Conservation (phyloP, 2,113 vertebrate genomes). For the Anhinga anhinga region DNA sequence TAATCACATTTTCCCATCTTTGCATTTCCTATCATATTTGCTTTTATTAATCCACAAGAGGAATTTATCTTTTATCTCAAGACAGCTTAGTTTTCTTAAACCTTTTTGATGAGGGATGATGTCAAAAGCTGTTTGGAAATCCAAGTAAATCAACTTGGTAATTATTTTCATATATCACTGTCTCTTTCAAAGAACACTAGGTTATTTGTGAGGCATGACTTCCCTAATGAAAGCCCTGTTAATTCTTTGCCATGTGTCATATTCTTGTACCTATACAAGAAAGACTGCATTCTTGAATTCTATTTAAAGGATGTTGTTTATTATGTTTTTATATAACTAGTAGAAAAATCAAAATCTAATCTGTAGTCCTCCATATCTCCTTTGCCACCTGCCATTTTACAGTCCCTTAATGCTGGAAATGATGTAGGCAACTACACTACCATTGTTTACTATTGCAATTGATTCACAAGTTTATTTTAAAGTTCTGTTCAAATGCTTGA, state of each 20-base stretch:
- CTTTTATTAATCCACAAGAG: not conserved
- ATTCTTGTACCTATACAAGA: not conserved
- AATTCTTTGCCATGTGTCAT: not conserved
- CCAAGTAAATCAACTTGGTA: not conserved
- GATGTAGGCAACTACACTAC: not conserved
- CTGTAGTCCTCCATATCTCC: not conserved
- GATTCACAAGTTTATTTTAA: not conserved
- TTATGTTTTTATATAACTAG: not conserved
- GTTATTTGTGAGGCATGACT: not conserved
- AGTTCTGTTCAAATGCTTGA: not conserved
- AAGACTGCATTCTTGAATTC: not conserved
- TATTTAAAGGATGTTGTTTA: not conserved
- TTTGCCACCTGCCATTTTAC: not conserved
- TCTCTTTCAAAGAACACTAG: not conserved
- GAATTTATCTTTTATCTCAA: conserved; percentile 8
- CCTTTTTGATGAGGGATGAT: conserved; percentile 22
- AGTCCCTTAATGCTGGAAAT: not conserved
- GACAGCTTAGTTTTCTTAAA: not conserved
- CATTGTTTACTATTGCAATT: not conserved
- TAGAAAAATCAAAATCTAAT: not conserved
- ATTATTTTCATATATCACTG: not conserved
- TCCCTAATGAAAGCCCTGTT: not conserved
- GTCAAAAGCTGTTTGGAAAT: conserved; percentile 26
- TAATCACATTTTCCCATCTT: conserved; percentile 2
- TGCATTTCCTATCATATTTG: not conserved